Conservation (phyloP, 2,113 vertebrate genomes). For the Porphyrio hochstetteri region DNA sequence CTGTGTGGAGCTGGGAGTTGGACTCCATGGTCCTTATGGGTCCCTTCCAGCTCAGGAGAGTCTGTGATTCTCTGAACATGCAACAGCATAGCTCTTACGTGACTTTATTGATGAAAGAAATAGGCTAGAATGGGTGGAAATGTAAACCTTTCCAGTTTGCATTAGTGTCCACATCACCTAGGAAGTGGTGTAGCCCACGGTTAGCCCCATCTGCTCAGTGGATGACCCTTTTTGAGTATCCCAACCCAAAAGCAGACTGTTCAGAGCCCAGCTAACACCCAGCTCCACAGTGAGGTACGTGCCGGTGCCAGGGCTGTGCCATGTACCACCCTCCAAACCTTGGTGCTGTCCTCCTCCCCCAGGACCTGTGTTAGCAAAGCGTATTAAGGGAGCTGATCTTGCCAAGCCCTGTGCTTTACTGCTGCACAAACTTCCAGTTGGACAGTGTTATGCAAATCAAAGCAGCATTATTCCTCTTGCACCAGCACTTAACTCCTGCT, state of each 20-base stretch:
- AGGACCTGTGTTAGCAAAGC: background rate
- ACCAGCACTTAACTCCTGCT: background rate
- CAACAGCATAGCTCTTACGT: background rate
- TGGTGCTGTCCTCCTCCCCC: accelerated
- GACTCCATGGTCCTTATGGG: too few relatives aligned
- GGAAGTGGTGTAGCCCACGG: accelerated
- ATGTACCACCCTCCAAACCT: accelerated
- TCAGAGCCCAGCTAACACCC: background rate
- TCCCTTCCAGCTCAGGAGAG: too few relatives aligned
- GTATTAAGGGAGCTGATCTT: background rate
- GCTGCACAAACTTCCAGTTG: background rate
- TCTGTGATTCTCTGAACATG: too few relatives aligned
- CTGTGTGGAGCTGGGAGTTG: too few relatives aligned
- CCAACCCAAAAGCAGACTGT: background rate
- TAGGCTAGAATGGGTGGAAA: background rate
- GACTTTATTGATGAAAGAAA: background rate
- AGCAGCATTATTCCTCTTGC: background rate
- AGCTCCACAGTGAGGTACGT: background rate
- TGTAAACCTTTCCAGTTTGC: background rate
- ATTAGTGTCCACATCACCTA: background rate
- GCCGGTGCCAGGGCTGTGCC: accelerated
- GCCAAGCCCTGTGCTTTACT: background rate
- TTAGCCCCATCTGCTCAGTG: background rate
- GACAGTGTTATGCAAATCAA: background rate
- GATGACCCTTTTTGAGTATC: background rate